Evolutionary conservation across 2,797 vertebrate species (phyloP), one percentile per base, ranked within the genome.

Genomic region (Limosa lapponica): DNA sequence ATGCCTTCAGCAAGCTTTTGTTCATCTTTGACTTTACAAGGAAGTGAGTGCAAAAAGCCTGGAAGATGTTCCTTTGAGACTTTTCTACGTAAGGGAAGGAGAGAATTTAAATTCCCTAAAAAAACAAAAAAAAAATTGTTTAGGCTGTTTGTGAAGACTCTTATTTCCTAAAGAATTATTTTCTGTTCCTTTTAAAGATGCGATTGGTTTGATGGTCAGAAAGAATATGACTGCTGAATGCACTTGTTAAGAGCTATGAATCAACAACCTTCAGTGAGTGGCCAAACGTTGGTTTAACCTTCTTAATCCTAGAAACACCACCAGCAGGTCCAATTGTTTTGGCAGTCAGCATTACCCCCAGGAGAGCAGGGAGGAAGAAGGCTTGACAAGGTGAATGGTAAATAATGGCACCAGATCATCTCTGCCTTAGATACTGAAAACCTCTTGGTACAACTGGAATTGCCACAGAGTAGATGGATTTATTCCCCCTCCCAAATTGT

Each of bases 241-340:
- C 24, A 16, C 43, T 85, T 77, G 58, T 41, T 57, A 82, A 39
- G 32, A 91, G 61, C 73, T 44, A 19, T 44, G 51, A 86, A 71
- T 54, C 41, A 62, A 18, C 54, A 57, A n/a, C 48, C 54, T 72
- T 62, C 67, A 58, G 34, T 16, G 46, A 66, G 67, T 27, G 64
- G 79, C 61, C 46, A 81, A 72, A 66, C 28, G 49, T 49, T 77
- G 80, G 48, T 54, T 95, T 85, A 90, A 92, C 71, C 65, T 82
- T 64, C 72, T 55, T 57, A 85, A 94, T 58, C 81, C 71, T 30
- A 48, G 66, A 93, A 44, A 61, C 20, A 18, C 22, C 59, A 89
- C 15, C 30, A 88, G 65, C 67, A 39, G 73, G 18, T 28, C 43
- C 2, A 4, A 41, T 36, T 32, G 27, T 62, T 92, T 20, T 87